A percentile compares a stretch with the other conserved stretches of the same genome.
Evolutionary conservation across 2,113 vertebrate genomes (phyloP).

Genomic region (Raphicerus campestris): DNA sequence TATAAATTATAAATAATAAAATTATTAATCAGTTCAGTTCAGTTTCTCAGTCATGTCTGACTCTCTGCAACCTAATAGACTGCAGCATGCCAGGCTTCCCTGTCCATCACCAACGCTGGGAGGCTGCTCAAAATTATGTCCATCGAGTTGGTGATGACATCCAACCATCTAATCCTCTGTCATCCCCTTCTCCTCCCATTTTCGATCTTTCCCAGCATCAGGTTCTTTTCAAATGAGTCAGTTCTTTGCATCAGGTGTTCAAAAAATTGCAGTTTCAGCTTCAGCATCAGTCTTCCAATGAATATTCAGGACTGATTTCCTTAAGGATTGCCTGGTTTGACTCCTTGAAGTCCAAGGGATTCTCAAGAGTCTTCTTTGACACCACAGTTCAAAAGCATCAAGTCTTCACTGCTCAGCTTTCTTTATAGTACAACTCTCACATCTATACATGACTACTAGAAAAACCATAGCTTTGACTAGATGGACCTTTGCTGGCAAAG

Average conservation of each 20-base stretch:
- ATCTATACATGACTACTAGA: neutral
- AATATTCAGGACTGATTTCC: neutral
- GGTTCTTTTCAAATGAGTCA: neutral
- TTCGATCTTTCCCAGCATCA: neutral
- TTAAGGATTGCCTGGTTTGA: neutral
- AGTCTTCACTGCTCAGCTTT: neutral
- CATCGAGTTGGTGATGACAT: neutral
- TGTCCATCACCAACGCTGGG: neutral
- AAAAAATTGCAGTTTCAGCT: neutral
- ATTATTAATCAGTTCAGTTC: neutral
- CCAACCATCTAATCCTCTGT: neutral
- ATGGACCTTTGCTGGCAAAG: neutral
- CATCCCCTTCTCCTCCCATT: neutral
- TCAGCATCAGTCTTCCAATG: neutral
- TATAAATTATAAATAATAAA: neutral
- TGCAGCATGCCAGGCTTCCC: neutral
- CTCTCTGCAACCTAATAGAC: neutral
- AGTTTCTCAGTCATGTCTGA: neutral
- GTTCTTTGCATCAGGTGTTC: neutral
- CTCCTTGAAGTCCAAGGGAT: neutral
- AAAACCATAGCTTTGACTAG: neutral
- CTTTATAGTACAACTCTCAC: neutral
- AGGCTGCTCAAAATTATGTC: neutral
- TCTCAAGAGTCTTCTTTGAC: neutral
- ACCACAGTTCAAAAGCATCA: neutral